These are phyloP conservation scores for Champsocephalus esox DNA, from an alignment of 2,797 vertebrate genomes.

Conservation along the genomic window DNA sequence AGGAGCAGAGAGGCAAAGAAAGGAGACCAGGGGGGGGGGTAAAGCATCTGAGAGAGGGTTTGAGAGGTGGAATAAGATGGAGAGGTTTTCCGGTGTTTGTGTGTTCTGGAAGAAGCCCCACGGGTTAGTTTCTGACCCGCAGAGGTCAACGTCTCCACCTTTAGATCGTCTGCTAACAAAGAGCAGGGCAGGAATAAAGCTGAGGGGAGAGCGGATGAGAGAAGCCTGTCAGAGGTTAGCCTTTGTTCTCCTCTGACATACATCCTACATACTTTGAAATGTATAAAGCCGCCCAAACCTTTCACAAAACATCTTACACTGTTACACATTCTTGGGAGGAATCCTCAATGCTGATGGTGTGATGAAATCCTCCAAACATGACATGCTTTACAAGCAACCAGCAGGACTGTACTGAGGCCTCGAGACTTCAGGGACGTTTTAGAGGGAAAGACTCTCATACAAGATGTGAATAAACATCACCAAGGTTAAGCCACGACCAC, in stretches of 20 bases:
- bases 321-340: constrained; percentile 19
- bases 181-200: constrained; percentile 43
- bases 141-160: constrained; percentile 74
- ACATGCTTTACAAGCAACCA: constrained; percentile 1
- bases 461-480: not conserved
- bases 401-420: not conserved
- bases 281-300: constrained; percentile 19
- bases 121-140: constrained; percentile 51
- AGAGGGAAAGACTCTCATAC: constrained; percentile 3
- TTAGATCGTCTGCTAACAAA: constrained; percentile 68
- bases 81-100: constrained; percentile 54
- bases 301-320: constrained; percentile 7
- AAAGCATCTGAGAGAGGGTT: constrained; percentile 55
- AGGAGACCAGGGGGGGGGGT: constrained; percentile 48
- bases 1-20: constrained; percentile 42
- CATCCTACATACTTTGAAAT: constrained; percentile 36
- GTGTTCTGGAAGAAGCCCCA: constrained; percentile 50
- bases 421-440: constrained; percentile 8
- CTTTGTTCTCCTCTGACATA: constrained; percentile 70
- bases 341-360: constrained; percentile 37
- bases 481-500: constrained; percentile 11
- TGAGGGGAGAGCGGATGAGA: constrained; percentile 52
- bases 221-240: constrained; percentile 61
- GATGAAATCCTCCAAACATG: constrained; percentile 36
- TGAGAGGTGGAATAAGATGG: constrained; percentile 54